phyloP scores from a whole-genome alignment of 2,113 vertebrate species.

The Cyprinodon brontotheroides region DNA sequence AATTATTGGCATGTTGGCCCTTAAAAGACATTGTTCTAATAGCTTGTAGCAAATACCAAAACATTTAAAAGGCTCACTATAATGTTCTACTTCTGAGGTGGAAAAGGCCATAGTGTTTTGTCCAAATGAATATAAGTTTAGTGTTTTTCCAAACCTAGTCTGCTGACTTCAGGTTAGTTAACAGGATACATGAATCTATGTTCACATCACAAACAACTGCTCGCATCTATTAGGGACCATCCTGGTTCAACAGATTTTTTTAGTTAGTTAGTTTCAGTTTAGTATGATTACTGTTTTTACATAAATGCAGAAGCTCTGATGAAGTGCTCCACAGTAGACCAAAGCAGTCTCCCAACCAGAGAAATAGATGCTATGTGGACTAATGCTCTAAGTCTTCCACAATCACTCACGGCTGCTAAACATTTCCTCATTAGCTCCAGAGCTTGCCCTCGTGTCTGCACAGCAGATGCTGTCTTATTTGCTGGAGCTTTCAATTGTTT shows the following conservation, averaged over 20 bases:
- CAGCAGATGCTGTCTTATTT: background rate
- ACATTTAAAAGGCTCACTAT: background rate
- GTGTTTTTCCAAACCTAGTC: background rate
- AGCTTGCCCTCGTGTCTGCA: background rate
- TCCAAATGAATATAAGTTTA: background rate
- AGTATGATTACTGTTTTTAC: background rate
- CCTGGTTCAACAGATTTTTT: background rate
- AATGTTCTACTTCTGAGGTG: background rate
- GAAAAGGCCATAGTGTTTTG: background rate
- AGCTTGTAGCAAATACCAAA: background rate
- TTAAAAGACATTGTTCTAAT: background rate
- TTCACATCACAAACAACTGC: background rate
- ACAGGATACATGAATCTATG: background rate
- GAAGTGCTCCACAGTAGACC: background rate
- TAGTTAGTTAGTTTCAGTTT: background rate
- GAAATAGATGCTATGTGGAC: background rate
- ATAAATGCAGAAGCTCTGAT: constrained; percentile 2
- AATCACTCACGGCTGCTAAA: background rate
- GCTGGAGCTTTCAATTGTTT: background rate
- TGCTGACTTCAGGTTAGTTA: background rate
- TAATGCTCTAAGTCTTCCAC: background rate
- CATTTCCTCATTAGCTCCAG: background rate
- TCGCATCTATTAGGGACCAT: background rate
- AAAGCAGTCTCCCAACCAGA: background rate
- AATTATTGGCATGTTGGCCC: no score